Evolutionary conservation across 2,888 invertebrate genomes (phyloP).

Genomic region (Melinopterus prodromus): DNA sequence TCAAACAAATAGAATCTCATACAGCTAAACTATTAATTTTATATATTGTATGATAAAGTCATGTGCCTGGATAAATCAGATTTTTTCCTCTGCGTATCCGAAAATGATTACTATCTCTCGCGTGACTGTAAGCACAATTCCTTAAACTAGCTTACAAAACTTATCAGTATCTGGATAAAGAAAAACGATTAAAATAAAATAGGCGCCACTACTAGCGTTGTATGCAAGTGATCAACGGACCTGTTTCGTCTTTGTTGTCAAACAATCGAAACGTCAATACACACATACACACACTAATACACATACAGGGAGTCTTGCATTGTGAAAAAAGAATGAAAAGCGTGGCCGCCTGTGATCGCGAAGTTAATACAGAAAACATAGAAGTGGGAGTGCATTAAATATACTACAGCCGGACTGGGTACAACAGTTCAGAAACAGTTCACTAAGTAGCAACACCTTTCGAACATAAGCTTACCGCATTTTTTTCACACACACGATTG

Average conservation of each 20-base stretch:
- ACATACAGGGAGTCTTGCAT: not conserved
- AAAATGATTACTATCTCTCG: no score
- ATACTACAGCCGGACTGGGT: not conserved
- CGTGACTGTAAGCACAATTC: no score
- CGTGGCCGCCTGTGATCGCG: not conserved
- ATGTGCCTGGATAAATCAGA: no score
- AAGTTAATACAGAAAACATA: not conserved
- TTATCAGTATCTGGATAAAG: no score
- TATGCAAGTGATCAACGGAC: no score
- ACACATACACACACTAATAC: not conserved
- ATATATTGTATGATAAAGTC: no score
- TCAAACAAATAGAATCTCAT: no score
- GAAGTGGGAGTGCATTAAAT: not conserved
- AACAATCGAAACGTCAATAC: not conserved
- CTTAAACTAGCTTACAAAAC: no score
- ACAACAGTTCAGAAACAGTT: conserved; percentile 4
- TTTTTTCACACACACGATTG: not conserved
- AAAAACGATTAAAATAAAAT: no score
- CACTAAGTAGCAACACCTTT: not conserved
- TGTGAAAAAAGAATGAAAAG: not conserved
- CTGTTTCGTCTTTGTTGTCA: not conserved
- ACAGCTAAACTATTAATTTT: no score
- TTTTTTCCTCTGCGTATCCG: no score
- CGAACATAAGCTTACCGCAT: not conserved
- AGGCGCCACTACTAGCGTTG: no score